These are phyloP conservation scores for Augiades crinisus DNA, from an alignment of 2,888 invertebrate species.

Conservation along the genomic window DNA sequence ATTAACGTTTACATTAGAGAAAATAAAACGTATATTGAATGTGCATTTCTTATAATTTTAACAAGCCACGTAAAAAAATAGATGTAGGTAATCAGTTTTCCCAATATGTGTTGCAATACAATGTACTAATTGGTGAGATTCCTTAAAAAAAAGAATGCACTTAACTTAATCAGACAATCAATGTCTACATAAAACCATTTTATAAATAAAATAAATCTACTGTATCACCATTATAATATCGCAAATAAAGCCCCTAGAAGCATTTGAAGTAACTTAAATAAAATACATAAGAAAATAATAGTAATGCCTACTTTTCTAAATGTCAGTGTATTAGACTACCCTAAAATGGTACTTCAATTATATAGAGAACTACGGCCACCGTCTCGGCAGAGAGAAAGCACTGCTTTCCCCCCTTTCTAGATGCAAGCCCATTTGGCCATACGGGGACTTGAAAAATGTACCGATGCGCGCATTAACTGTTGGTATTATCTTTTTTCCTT, in stretches of 20 bases:
- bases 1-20: background rate
- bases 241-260: slow-evolving; percentile 52
- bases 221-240: slow-evolving; percentile 6
- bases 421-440: too few relatives aligned
- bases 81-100: background rate
- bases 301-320: slow-evolving; percentile 25
- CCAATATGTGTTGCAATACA: slow-evolving; percentile 18
- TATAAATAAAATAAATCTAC: slow-evolving; percentile 4
- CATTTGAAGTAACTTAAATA: slow-evolving; percentile 38
- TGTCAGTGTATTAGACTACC: slow-evolving; percentile 28
- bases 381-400: too few relatives aligned
- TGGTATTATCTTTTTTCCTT: too few relatives aligned
- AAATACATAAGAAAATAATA: slow-evolving; percentile 28
- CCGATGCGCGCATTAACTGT: too few relatives aligned
- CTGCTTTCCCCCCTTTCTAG: too few relatives aligned
- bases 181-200: slow-evolving; percentile 2
- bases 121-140: slow-evolving; percentile 12
- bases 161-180: slow-evolving; percentile 4
- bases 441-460: too few relatives aligned
- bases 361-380: too few relatives aligned
- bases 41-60: background rate
- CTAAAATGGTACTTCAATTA: background rate
- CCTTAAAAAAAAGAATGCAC: slow-evolving; percentile 12
- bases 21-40: background rate
- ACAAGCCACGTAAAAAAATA: slow-evolving; percentile 10